Base-by-base conservation (phyloP, 2,113 vertebrate species). In the Neoarius graeffei region DNA sequence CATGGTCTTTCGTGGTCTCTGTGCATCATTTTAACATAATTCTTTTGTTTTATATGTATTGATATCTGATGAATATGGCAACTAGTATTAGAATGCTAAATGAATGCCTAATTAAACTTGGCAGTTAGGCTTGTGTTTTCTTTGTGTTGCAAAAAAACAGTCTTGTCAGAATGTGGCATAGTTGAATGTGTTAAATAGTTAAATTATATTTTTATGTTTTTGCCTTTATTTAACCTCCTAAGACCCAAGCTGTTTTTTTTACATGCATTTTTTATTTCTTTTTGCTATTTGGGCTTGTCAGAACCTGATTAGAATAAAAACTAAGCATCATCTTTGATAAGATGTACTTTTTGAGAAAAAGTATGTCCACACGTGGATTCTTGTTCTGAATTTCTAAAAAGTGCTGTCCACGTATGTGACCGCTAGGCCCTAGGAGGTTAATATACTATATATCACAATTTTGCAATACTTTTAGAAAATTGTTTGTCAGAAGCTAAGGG, bases 401-500 rank as follows among this genome's bases (percentile, higher is more conserved):
- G n/a, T n/a, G n/a, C n/a, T n/a, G n/a, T n/a, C n/a, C n/a, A n/a
- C n/a, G n/a, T n/a, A n/a, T n/a, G n/a, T n/a, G n/a, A n/a, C n/a
- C n/a, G n/a, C n/a, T n/a, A n/a, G n/a, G n/a, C n/a, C n/a, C n/a
- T n/a, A n/a, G n/a, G n/a, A n/a, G n/a, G n/a, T n/a, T n/a, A 19
- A 60, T 60, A 23, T 60, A 23, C 19, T 60, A 60, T 60, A 20
- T 6, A 60, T 60, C 6, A 23, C 19, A 23, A 23, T 60, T 60
- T 60, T 60, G 19, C 59, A 20, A 23, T 19, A 60, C 19, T 66
- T 66, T n/a, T 66, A 66, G 25, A 9, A 66, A 66, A n/a, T n/a
- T 13, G 4, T 66, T 66, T 66, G 64, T 84, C 92, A 86, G 82
- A 57, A 93, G 79, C 91, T 59, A 94, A 88, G 90, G 79, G 93